phyloP scores from a whole-genome alignment of 2,113 vertebrate species.

The Redunca redunca region DNA sequence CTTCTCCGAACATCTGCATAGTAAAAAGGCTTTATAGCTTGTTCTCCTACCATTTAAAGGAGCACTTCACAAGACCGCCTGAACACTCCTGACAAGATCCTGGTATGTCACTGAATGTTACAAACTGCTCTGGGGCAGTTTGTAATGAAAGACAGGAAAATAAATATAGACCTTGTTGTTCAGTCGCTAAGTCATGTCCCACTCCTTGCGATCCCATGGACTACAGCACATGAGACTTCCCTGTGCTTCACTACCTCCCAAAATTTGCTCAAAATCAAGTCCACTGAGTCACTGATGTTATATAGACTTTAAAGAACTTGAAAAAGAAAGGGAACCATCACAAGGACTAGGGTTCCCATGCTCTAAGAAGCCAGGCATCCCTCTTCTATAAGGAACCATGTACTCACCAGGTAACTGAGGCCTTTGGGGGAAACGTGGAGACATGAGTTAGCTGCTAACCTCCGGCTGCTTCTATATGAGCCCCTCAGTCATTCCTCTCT shows the following conservation, averaged over 20 bases:
- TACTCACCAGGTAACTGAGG: too few species aligned
- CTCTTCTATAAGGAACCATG: background rate
- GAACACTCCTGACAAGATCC: background rate
- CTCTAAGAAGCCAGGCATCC: background rate
- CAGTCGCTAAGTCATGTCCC: background rate
- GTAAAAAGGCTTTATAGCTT: background rate
- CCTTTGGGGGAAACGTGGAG: background rate
- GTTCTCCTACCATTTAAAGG: background rate
- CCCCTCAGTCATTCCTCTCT: background rate
- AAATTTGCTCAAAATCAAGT: background rate
- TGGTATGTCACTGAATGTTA: background rate
- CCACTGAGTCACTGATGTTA: background rate
- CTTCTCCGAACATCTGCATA: too few species aligned
- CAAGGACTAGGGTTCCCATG: background rate
- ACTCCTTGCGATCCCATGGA: background rate
- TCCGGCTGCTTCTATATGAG: background rate
- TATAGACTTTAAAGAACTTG: background rate
- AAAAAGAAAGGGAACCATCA: background rate
- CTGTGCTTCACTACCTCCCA: background rate
- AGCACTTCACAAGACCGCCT: background rate
- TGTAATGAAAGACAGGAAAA: background rate
- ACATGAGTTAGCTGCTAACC: background rate
- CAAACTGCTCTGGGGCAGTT: background rate
- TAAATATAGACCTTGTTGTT: background rate
- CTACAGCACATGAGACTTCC: background rate